Percentiles rank a stretch among this genome's conserved stretches.
These are phyloP conservation scores for Crotalus helleri DNA, from an alignment of 2,113 vertebrate species.

Conservation along the genomic window DNA sequence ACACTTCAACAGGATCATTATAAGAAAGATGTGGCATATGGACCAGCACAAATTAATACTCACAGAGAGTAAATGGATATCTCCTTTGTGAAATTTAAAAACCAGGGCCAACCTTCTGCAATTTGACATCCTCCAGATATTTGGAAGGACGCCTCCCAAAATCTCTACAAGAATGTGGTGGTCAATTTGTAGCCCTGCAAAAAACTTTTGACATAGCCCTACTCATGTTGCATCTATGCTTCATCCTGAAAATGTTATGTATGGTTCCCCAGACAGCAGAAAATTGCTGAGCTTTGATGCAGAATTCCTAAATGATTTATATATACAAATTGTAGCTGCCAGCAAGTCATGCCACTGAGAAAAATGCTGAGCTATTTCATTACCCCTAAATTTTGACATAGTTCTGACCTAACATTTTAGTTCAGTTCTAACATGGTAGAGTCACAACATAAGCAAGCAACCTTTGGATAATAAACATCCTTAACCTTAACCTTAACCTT, in stretches of 20 bases:
- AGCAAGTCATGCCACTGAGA: neutral
- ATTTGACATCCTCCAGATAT: neutral
- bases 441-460: neutral
- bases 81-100: neutral
- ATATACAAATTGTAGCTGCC: neutral
- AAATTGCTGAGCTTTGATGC: neutral
- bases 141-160: neutral
- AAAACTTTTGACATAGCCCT: neutral
- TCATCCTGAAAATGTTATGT: neutral
- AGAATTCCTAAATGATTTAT: neutral
- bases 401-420: neutral
- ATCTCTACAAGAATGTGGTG: neutral
- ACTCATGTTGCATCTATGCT: neutral
- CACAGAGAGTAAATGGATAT: neutral
- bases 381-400: neutral
- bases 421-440: neutral
- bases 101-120: neutral
- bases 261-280: neutral
- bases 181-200: neutral
- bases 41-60: neutral
- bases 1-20: neutral
- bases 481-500: constrained; percentile 31
- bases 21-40: neutral
- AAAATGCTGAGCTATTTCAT: neutral
- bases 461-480: constrained; percentile 31